Base-by-base conservation (phyloP, 2,888 invertebrate species). In the Odontomyia ornata region DNA sequence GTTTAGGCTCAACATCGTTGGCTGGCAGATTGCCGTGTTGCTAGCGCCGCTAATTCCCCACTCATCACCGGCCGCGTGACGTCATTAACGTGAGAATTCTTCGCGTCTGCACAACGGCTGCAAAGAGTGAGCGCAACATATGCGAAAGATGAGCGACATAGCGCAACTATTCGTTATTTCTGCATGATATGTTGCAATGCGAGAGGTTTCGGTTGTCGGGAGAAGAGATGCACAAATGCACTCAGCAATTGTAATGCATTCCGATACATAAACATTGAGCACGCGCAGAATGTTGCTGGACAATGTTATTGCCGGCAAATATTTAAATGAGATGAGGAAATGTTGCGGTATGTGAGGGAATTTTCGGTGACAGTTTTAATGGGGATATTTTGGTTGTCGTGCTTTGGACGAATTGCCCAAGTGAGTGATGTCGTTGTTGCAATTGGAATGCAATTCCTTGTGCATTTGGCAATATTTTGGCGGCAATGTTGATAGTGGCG, bases 271-370 rank as follows among this genome's bases (percentile, higher is more conserved):
- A 36, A 36, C 36, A 36, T 52, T 15, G 18, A 36, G 25, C 69
- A 43, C 30, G 67, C 67, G 67, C 67, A 67, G 21, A 69, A 69
- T 69, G 47, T 69, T 69, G 69, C 69, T 57, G 36, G 60, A 67
- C 11, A 25, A 9, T 73, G 73, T 73, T 73, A 47, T 73, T 57
- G 73, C 57, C 73, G 57, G 73, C 60, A 60, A 18, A n/a, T n/a
- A n/a, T n/a, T n/a, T 36, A 36, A 3, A 21, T 57, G 13, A 21
- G 27, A 11, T 21, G 73, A 43, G 36, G 21, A 36, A 28, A 57
- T 73, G 71, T 72, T 72, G 71, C 23, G 28, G 36, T 9, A 36
- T 36, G n/a, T n/a, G n/a, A n/a, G n/a, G n/a, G n/a, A n/a, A n/a
- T n/a, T n/a, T 36, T 36, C 9, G 9, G 36, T 36, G 36, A 36